Base-by-base conservation (phyloP, 2,797 vertebrate species). In the Poecilia velifera region DNA sequence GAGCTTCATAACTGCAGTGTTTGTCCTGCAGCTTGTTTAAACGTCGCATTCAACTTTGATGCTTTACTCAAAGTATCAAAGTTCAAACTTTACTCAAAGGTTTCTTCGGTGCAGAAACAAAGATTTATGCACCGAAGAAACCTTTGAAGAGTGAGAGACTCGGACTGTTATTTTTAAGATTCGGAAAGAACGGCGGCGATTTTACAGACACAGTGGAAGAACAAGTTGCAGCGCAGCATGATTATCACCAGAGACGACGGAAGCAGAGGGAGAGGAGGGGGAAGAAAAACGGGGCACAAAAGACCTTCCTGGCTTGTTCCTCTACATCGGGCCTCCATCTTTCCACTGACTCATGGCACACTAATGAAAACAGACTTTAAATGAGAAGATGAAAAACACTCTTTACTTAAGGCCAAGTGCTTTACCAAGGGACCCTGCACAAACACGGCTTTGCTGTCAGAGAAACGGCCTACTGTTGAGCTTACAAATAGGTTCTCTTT, bases 301-400 rank as follows among this genome's bases (percentile, higher is more conserved):
- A 91, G 86, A 80, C 77, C 83, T 89, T 88, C 87, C 88, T 80
- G 81, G 81, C 86, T 86, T 81, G 90, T 90, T 87, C 84, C 83
- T 87, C 76, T 77, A 72, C 88, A 82, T 62, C 71, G 83, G 84
- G 85, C 82, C 77, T 90, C 74, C 71, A 76, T 90, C 87, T 87
- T 93, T 91, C 90, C 91, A 92, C 88, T 92, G 91, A 93, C 90
- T 94, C 91, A 92, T 74, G 83, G 89, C 88, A 87, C 79, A 90
- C 90, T 85, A 90, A 94, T 88, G 87, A 92, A 95, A 91, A 93
- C 89, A 92, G 73, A 90, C 89, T 94, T 90, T 89, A 90, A 92
- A 91, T 77, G 78, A 85, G 83, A 81, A 82, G 79, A 86, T 89
- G 78, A 91, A 90, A 92, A 91, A 89, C 85, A 85, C 82, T 83